phyloP scores from a whole-genome alignment of 1,140 invertebrate species.

The Heliconius eleuchia region DNA sequence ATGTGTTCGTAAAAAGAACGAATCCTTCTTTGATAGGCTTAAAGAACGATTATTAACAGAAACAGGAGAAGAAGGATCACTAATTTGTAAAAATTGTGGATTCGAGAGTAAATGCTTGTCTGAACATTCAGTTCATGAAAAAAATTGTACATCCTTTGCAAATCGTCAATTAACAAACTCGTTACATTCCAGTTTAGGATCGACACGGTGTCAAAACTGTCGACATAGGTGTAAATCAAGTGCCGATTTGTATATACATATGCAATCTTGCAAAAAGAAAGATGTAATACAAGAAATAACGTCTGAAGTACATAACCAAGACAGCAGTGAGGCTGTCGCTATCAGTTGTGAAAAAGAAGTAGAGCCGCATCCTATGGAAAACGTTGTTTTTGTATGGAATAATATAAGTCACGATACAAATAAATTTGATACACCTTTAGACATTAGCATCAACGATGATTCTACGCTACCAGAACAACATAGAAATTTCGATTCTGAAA shows the following conservation, averaged over 20 bases:
- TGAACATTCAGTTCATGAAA: conserved; percentile 88
- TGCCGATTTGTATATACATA: conserved; percentile 87
- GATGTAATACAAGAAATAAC: conserved; percentile 57
- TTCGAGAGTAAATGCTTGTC: conserved; percentile 92
- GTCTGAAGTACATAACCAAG: conserved; percentile 55
- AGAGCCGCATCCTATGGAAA: conserved; percentile 87
- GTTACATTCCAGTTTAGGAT: conserved; percentile 81
- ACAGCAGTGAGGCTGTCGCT: conserved; percentile 56
- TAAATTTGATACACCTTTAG: conserved; percentile 71
- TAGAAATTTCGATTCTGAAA: conserved; percentile 62
- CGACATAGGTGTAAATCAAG: conserved; percentile 92
- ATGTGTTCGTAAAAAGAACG: conserved; percentile 84
- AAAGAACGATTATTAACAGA: conserved; percentile 86
- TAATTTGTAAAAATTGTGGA: conserved; percentile 88
- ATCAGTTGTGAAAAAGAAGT: conserved; percentile 63
- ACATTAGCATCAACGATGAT: conserved; percentile 75
- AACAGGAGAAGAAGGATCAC: conserved; percentile 80
- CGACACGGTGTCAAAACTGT: conserved; percentile 92
- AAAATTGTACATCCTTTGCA: conserved; percentile 81
- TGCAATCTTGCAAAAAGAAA: conserved; percentile 85
- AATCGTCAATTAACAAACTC: conserved; percentile 61
- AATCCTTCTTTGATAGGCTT: conserved; percentile 91
- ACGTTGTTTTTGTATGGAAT: conserved; percentile 89
- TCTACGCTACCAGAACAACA: conserved; percentile 62
- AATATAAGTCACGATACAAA: conserved; percentile 72